Base-by-base conservation (phyloP, 2,888 invertebrate species). In the Diloba caeruleocephala region DNA sequence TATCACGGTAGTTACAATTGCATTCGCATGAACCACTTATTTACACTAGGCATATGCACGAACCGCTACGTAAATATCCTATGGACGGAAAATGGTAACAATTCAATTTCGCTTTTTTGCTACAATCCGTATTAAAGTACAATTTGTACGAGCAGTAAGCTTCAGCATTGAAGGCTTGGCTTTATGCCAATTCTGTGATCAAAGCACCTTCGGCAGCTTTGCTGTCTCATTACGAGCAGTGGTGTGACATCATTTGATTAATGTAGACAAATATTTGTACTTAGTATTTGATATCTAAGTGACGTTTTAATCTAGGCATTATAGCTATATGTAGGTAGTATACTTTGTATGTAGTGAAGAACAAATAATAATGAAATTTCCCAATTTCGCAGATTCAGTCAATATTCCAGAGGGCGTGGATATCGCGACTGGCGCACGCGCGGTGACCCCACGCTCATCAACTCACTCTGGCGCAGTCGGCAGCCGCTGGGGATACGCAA, bases 401-500 rank as follows among this genome's bases (percentile, higher is more conserved):
- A 94, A 88, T 93, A 93, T 92, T 90, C 94, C 88, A 94, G 94
- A 89, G 94, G 94, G 78, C 90, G 94, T 71, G 96, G 96, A 34
- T 96, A 95, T 91, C 94, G 96, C 76, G 96, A 96, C 87, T 96
- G 96, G 96, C 92, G 96, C 68, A 94, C 94, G 49, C 94, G 96
- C 55, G 96, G 95, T 41, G 96, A 96, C 87, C 96, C 96, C 54
- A 96, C 95, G 56, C 95, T 96, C 64, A 95, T 96, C 90, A 96
- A 96, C 89, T 95, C 95, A 68, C 94, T 96, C 72, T 96, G 96
- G 96, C 94, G 95, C 84, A 96, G 96, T 87, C 95, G 95, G 84
- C 96, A 96, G 88, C 96, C 96, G 32, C 94, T 96, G 74, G 96
- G 96, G 79, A 95, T 95, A 76, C 90, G 95, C 68, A 95, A 95